Evolutionary conservation across 2,797 vertebrate species (phyloP), one percentile per base, ranked within the genome.

Genomic region (Garrulus glandarius): DNA sequence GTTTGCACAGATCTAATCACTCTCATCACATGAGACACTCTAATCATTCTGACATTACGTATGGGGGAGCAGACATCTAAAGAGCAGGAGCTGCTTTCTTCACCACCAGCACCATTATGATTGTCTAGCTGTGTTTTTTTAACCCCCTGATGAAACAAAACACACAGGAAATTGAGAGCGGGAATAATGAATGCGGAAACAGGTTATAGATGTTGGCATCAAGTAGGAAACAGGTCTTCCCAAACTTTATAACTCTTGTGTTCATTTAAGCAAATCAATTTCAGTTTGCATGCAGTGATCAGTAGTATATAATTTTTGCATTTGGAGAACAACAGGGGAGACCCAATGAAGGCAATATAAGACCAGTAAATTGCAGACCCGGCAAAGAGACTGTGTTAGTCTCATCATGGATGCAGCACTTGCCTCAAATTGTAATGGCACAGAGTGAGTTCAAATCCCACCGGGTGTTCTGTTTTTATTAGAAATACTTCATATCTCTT

Each of bases 401-500:
- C 92, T 97, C 6, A 21, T 96, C 65, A 23, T 59, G 88, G 87
- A 95, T 83, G 89, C 91, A 83, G 71, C 64, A 19, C 69, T 94
- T 96, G 92, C 75, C 79, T 96, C 60, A 71, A 81, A 94, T 77
- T 89, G 94, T 95, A 93, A 96, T 37, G 29, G 55, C 87, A 91
- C 69, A 61, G 87, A 95, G 82, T 6, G 44, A 96, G 83, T 96
- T 97, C 92, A 95, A 74, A 89, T 96, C 97, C 91, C 97, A 92
- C 65, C 4, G 37, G 97, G 96, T 89, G 89, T 95, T 93, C 96
- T 84, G 49, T 94, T 98, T 97, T 97, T 97, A 95, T 96, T 97
- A 96, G 93, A 97, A 98, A 97, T 97, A 72, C 94, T 97, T 97
- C 92, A 96, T 95, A 95, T 95, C 92, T 98, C 97, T 97, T 97